Evolutionary conservation across 2,888 invertebrate species (phyloP).

Genomic region (Noctua janthe): DNA sequence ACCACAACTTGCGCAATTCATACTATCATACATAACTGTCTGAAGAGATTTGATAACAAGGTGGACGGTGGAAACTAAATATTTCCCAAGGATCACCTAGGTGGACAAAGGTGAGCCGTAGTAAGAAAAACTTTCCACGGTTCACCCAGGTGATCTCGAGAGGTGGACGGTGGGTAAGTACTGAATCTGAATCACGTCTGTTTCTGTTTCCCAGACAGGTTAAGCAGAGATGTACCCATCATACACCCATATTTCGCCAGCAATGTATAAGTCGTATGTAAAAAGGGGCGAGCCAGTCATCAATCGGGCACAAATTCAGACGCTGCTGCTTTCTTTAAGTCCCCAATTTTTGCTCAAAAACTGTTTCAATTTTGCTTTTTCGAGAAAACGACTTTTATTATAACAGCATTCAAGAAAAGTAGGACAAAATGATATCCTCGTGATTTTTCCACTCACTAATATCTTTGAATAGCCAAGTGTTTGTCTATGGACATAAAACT

Average conservation of each 20-base stretch:
- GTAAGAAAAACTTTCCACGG: no score
- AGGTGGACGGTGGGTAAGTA: no score
- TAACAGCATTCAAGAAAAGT: neutral
- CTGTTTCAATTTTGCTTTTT: neutral
- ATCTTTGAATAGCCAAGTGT: neutral
- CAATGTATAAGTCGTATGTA: neutral
- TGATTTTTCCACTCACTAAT: constrained; percentile 2
- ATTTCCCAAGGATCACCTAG: no score
- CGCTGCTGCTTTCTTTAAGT: neutral
- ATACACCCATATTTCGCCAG: neutral
- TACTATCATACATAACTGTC: neutral
- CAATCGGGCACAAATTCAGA: neutral
- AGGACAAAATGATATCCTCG: neutral
- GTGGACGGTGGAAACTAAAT: no score
- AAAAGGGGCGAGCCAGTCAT: neutral
- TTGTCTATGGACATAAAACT: constrained; percentile 27
- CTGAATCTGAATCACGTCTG: neutral
- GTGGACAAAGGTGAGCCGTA: no score
- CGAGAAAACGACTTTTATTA: neutral
- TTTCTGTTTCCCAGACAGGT: neutral
- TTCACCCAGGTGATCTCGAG: no score
- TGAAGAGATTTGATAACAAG: no score
- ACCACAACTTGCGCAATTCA: neutral
- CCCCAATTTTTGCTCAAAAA: neutral
- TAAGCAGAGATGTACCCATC: neutral